Conservation (phyloP, 2,797 vertebrate genomes). For the Pseudocheirus occidentalis region DNA sequence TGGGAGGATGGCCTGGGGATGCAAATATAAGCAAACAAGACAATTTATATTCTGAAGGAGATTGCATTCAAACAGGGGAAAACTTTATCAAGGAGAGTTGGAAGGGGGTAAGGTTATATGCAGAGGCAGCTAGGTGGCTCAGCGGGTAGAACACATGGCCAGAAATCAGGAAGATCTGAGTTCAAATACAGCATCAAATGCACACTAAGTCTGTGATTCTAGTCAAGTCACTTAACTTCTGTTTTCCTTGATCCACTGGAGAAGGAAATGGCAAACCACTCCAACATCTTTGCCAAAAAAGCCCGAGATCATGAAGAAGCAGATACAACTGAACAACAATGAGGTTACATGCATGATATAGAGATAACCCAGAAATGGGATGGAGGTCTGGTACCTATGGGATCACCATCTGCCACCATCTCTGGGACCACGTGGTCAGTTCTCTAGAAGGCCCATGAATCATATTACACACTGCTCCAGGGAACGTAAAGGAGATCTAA, state of each 20-base stretch:
- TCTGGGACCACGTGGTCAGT: background rate
- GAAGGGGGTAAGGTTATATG: background rate
- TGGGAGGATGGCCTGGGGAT: background rate
- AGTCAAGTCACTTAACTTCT: background rate
- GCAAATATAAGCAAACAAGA: background rate
- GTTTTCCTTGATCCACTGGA: background rate
- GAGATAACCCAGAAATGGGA: background rate
- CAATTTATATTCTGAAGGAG: background rate
- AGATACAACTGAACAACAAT: background rate
- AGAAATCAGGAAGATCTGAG: background rate
- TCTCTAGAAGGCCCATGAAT: background rate
- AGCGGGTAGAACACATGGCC: background rate
- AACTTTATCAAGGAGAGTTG: background rate
- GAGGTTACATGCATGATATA: background rate
- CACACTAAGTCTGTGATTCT: background rate
- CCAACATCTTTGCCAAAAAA: background rate
- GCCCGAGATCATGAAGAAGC: background rate
- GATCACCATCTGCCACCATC: background rate
- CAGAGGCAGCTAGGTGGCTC: background rate
- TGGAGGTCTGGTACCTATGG: background rate
- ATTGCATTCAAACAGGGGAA: background rate
- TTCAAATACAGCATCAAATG: background rate
- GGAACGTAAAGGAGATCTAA: background rate
- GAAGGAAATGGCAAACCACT: background rate
- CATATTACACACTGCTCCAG: background rate